A percentile compares a stretch with the other conserved stretches of the same genome.
Evolutionary conservation across 2,888 invertebrate species (phyloP).

Genomic region (Brenthis daphne): DNA sequence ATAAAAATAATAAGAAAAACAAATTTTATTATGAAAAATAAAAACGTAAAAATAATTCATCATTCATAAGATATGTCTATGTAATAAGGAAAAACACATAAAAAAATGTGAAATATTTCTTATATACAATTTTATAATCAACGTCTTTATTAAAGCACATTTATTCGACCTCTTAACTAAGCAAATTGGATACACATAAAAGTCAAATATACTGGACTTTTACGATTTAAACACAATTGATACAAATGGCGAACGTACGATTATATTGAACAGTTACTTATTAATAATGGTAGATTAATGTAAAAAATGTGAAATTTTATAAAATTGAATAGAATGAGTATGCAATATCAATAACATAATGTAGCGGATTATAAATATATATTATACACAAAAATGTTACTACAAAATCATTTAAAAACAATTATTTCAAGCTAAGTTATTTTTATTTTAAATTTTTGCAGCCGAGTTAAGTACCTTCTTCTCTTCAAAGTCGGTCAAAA

Average conservation of each 20-base stretch:
- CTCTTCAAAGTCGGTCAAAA: too few relatives aligned
- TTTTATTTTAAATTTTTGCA: too few relatives aligned
- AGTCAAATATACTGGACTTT: slow-evolving; percentile 32
- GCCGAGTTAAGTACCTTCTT: too few relatives aligned
- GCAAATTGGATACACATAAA: slow-evolving; percentile 35
- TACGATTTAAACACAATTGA: slow-evolving; percentile 27
- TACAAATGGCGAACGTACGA: slow-evolving; percentile 4
- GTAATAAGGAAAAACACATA: slow-evolving; percentile 23
- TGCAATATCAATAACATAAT: too few relatives aligned
- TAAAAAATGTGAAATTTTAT: not conserved
- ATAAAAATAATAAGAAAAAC: not conserved
- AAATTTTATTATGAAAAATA: not conserved
- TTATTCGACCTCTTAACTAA: slow-evolving; percentile 37
- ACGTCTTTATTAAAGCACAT: slow-evolving; percentile 31
- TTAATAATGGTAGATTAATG: not conserved
- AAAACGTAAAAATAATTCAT: not conserved
- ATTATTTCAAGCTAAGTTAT: too few relatives aligned
- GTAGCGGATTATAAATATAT: too few relatives aligned
- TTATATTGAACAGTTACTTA: slow-evolving; percentile 25
- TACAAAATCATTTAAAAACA: too few relatives aligned
- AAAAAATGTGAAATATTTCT: slow-evolving; percentile 29
- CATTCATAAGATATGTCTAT: slow-evolving; percentile 11
- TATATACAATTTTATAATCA: slow-evolving; percentile 23
- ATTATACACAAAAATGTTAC: too few relatives aligned
- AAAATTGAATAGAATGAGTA: too few relatives aligned